phyloP scores from a whole-genome alignment of 2,113 vertebrate genomes.

The Odocoileus virginianus region DNA sequence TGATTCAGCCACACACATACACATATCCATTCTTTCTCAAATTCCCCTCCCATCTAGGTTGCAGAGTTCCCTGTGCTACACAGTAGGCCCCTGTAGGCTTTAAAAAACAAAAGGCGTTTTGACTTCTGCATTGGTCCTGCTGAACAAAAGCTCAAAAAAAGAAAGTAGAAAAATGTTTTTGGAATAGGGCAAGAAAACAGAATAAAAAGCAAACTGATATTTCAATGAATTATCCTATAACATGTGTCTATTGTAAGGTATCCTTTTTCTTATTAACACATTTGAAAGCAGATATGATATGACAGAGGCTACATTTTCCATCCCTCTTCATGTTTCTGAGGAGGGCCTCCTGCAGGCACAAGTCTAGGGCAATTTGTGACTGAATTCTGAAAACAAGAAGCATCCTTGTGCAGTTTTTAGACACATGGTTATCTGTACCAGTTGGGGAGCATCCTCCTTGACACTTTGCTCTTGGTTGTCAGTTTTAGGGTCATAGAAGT shows the following conservation, averaged over 20 bases:
- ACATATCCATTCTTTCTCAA: background rate
- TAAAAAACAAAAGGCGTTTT: background rate
- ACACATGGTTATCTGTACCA: background rate
- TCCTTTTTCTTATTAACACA: background rate
- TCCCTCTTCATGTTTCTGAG: background rate
- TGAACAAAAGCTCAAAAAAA: background rate
- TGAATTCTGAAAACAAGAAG: background rate
- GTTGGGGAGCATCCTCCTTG: background rate
- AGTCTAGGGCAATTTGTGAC: background rate
- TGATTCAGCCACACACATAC: background rate
- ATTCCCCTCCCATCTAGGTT: background rate
- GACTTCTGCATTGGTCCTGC: background rate
- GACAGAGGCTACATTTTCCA: background rate
- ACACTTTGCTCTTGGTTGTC: background rate
- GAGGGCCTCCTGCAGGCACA: background rate
- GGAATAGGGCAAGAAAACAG: background rate
- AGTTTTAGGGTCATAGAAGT: background rate
- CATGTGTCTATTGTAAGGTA: background rate
- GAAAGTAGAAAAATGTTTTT: background rate
- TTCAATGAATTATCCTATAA: background rate
- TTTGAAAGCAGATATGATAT: background rate
- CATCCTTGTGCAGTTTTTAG: background rate
- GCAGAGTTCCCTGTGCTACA: background rate
- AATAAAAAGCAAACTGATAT: conserved; percentile 23
- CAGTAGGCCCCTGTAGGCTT: background rate